Evolutionary conservation across 2,797 vertebrate species (phyloP).

Genomic region (Periparus ater): DNA sequence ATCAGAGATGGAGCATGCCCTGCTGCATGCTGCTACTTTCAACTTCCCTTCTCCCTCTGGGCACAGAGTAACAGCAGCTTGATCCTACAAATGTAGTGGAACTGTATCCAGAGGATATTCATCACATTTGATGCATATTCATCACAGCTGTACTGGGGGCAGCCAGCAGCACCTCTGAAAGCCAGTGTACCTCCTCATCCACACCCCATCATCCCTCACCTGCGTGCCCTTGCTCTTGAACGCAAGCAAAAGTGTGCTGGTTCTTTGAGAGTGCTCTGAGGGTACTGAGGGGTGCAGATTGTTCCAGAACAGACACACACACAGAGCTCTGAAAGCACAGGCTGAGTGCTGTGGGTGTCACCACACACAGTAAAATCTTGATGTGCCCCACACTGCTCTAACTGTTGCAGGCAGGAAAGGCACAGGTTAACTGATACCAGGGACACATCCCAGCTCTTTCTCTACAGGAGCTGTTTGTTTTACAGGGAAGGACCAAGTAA

Average conservation of each 20-base stretch:
- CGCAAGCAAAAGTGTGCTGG: neutral
- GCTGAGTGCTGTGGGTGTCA: neutral
- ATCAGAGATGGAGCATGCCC: neutral
- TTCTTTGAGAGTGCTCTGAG: neutral
- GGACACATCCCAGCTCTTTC: neutral
- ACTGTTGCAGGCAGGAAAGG: neutral
- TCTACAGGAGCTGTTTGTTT: neutral
- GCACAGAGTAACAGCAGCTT: neutral
- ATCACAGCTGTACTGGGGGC: neutral
- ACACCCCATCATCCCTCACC: neutral
- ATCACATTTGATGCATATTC: neutral
- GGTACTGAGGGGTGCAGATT: neutral
- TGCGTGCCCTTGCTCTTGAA: neutral
- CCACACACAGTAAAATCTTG: neutral
- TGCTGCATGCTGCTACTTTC: neutral
- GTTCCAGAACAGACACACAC: neutral
- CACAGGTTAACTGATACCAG: neutral
- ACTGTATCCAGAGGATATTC: neutral
- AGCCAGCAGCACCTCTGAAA: neutral
- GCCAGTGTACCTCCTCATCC: neutral
- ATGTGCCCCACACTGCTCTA: rapidly evolving
- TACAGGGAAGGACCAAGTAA: neutral
- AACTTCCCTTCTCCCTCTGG: neutral
- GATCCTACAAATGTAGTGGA: neutral
- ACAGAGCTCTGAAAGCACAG: neutral